Percentiles rank a stretch among this genome's conserved stretches.
phyloP scores from a whole-genome alignment of 2,888 invertebrate genomes.

The Pegoplata infirma region DNA sequence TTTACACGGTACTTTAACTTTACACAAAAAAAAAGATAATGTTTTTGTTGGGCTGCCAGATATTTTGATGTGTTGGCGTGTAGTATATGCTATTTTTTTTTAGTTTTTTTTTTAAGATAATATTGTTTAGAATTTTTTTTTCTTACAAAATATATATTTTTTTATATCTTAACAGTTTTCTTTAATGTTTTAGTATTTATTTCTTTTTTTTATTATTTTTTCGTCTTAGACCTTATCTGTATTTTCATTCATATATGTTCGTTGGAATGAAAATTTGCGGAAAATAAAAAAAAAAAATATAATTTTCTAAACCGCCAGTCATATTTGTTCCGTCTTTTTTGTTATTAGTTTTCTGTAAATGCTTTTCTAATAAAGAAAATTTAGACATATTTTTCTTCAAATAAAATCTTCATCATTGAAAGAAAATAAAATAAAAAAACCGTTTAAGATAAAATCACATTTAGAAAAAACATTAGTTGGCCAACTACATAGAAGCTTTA shows the following conservation, averaged over 20 bases:
- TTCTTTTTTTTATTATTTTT: neutral
- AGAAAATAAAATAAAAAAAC: neutral
- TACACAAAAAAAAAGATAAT: neutral
- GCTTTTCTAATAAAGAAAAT: neutral
- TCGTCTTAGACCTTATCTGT: neutral
- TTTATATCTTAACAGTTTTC: slow-evolving; percentile 8
- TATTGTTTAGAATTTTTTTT: slow-evolving; percentile 21
- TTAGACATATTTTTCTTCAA: neutral
- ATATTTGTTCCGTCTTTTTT: neutral
- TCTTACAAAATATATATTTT: slow-evolving; percentile 11
- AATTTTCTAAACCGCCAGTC: neutral
- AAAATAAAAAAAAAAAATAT: neutral
- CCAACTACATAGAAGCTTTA: neutral
- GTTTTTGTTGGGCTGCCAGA: neutral
- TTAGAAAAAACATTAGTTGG: neutral
- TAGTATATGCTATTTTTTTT: neutral
- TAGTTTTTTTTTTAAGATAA: neutral
- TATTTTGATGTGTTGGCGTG: slow-evolving; percentile 19
- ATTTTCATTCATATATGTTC: neutral
- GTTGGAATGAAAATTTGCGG: neutral
- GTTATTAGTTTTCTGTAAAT: neutral
- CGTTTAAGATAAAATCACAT: neutral
- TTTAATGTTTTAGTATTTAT: slow-evolving; percentile 20
- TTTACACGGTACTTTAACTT: neutral
- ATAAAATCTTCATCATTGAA: neutral